These are phyloP conservation scores for Anaspis maculata DNA, from an alignment of 2,888 invertebrate genomes.

Conservation along the genomic window DNA sequence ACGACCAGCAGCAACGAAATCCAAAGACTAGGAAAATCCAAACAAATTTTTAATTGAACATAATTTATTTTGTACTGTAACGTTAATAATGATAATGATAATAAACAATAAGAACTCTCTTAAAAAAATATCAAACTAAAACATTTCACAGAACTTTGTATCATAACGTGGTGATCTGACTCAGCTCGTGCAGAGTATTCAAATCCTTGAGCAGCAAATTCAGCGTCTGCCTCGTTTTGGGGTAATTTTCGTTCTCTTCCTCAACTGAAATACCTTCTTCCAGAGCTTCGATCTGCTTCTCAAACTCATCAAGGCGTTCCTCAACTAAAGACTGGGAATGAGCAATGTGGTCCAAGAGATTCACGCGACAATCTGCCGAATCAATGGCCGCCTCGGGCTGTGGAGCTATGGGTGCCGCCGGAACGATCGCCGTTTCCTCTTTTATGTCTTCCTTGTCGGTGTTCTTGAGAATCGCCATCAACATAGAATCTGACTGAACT, in stretches of 20 bases:
- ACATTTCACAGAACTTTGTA: background rate
- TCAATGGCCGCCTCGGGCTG: slow-evolving; percentile 79
- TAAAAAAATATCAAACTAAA: no score
- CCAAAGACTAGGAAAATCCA: slow-evolving; percentile 32
- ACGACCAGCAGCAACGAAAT: slow-evolving; percentile 56
- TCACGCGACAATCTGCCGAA: slow-evolving; percentile 65
- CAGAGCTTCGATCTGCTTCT: slow-evolving; percentile 63
- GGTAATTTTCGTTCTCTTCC: slow-evolving; percentile 51
- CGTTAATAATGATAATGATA: background rate
- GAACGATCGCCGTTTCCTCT: slow-evolving; percentile 16
- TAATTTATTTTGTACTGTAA: slow-evolving; percentile 7
- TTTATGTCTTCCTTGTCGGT: slow-evolving; percentile 21
- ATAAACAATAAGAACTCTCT: slow-evolving; percentile 7
- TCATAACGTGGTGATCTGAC: slow-evolving; percentile 14
- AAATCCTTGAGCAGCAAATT: slow-evolving; percentile 68
- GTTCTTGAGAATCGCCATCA: slow-evolving; percentile 32
- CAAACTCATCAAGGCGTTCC: slow-evolving; percentile 63
- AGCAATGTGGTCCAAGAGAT: slow-evolving; percentile 68
- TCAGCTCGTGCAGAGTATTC: slow-evolving; percentile 48
- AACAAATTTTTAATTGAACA: slow-evolving; percentile 1
- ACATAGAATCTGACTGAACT: slow-evolving; percentile 27
- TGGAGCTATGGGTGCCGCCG: slow-evolving; percentile 45
- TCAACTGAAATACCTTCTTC: slow-evolving; percentile 45
- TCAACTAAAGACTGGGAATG: slow-evolving; percentile 67
- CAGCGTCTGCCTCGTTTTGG: slow-evolving; percentile 63